Base-by-base conservation (phyloP, 2,797 vertebrate genomes). In the Melopsittacus undulatus region DNA sequence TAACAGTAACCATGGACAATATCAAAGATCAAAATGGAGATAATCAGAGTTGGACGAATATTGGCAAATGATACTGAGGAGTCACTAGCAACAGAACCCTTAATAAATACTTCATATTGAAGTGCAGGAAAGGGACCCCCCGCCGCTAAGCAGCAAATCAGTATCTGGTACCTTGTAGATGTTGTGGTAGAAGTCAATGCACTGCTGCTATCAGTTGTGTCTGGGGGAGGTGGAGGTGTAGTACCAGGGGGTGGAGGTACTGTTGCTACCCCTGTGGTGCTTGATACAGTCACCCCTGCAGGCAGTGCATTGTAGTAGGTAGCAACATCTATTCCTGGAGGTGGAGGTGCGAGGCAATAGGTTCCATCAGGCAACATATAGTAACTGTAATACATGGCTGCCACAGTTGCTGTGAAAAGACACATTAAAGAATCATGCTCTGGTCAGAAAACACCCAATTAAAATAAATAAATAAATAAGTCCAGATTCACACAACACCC, bases 301-400 rank as follows among this genome's bases (percentile, higher is more conserved):
- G 99, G 98, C 93, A 99, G 87, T 0, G 97, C 97, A 61, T 87
- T 98, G 83, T 99, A 99, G 97, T 99, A 99, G 21, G 98, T 95
- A 36, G 97, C 97, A 68, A 99, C 98, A 18, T 99, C 99, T 5
- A 99, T 98, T 13, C 98, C 99, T 0, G 99, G 99, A 12, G 99
- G 99, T 3, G 99, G 99, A 0, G 99, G 99, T 0, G 99, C 99
- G 61, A 99, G 97, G 98, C 99, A 99, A 92, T 99, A 99, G 1
- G 99, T 98, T 29, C 99, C 99, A 17, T 99, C 99, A 0, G 99
- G 99, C 42, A 99, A 98, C 99, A 99, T 98, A 96, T 99, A 99
- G 97, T 99, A 99, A 91, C 99, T 99, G 59, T 99, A 99, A 97
- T 99, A 99, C 98, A 99, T 97, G 68, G 99, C 98, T n/a, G 98